Conservation (phyloP, 2,888 invertebrate genomes). For the Alcis repandata region DNA sequence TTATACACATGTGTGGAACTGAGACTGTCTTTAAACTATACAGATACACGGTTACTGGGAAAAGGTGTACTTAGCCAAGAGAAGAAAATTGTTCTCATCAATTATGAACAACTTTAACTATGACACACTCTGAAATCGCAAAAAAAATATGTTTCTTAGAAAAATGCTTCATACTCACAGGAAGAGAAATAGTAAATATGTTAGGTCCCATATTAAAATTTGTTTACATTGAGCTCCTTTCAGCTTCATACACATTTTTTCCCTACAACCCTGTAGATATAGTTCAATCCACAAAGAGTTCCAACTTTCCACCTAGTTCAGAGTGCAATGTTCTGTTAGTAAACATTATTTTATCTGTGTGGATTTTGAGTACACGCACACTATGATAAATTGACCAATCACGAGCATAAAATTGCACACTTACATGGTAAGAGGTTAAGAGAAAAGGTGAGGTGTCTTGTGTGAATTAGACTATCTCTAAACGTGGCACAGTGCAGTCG, state of each 20-base stretch:
- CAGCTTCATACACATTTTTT: no score
- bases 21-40: constrained; percentile 38
- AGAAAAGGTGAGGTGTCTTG: background rate
- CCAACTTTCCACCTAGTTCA: background rate
- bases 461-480: background rate
- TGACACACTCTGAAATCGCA: no score
- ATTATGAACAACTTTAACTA: no score
- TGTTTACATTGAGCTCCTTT: no score
- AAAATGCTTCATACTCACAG: no score
- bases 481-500: background rate
- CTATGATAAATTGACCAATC: background rate
- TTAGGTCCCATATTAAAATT: no score
- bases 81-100: background rate
- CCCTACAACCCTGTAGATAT: background rate
- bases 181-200: background rate
- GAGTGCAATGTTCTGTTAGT: background rate
- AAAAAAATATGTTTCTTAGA: no score
- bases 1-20: constrained; percentile 47
- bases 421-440: background rate
- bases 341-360: background rate
- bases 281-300: background rate
- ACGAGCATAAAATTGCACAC: background rate
- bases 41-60: background rate
- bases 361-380: background rate
- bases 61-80: background rate